Evolutionary conservation across 2,797 vertebrate species (phyloP).

Genomic region (Heterohyrax brucei): DNA sequence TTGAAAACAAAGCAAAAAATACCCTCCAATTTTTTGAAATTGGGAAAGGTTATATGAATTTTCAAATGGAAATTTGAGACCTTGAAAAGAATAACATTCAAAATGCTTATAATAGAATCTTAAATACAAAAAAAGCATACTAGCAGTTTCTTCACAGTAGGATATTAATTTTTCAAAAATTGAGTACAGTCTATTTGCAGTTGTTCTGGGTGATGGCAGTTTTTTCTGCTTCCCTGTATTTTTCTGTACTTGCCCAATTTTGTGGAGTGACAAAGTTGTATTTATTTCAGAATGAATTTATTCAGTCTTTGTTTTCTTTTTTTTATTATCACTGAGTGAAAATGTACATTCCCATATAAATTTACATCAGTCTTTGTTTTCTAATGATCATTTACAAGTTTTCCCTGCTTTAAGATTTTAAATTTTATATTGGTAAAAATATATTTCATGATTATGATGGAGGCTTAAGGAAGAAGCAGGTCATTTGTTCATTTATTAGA

Average conservation of each 20-base stretch:
- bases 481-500: slow-evolving; percentile 42
- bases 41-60: neutral
- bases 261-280: slow-evolving; percentile 4
- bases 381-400: slow-evolving; percentile 9
- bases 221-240: neutral
- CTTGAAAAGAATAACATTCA: slow-evolving; percentile 8
- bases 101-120: neutral
- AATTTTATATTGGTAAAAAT: slow-evolving; percentile 25
- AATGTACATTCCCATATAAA: too few species aligned
- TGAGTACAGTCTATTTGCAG: neutral
- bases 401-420: neutral
- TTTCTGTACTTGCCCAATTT: neutral
- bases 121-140: neutral
- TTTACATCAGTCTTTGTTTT: neutral
- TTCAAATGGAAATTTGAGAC: slow-evolving; percentile 15
- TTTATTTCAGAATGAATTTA: slow-evolving; percentile 56
- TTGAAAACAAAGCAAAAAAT: neutral
- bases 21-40: neutral
- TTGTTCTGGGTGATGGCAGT: neutral
- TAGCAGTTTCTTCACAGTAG: neutral
- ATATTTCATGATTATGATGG: slow-evolving; percentile 18
- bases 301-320: neutral
- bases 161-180: neutral
- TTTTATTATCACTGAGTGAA: too few species aligned
- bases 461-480: slow-evolving; percentile 12